These are phyloP conservation scores for Hippocampus barbouri DNA, from an alignment of 2,113 vertebrate species.

Conservation along the genomic window DNA sequence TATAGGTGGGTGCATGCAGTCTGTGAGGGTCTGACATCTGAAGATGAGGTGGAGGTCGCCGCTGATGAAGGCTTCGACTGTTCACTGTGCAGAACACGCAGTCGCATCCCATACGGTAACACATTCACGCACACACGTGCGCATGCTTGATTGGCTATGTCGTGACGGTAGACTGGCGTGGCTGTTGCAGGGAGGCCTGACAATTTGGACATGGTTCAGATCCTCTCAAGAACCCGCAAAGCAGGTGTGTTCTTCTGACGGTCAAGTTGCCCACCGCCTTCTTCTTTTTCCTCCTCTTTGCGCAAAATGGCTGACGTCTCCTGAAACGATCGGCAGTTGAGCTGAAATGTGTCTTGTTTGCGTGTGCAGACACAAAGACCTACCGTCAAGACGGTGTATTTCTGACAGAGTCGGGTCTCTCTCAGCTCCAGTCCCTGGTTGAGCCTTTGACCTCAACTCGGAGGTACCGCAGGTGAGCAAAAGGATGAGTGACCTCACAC, in stretches of 20 bases:
- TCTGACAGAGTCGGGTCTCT: constrained; percentile 90
- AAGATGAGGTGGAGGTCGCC: constrained; percentile 88
- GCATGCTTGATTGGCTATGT: not conserved
- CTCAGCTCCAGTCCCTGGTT: constrained; percentile 88
- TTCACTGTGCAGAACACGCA: constrained; percentile 82
- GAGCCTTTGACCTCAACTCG: constrained; percentile 78
- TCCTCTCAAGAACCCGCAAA: constrained; percentile 55
- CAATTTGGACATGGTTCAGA: constrained; percentile 49
- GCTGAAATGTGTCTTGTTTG: not conserved
- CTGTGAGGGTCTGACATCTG: constrained; percentile 87
- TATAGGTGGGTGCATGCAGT: constrained; percentile 91
- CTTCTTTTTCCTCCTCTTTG: not conserved
- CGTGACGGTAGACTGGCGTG: constrained; percentile 1
- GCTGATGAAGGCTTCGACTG: constrained; percentile 93
- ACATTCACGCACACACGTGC: not conserved
- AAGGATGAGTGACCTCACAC: not conserved
- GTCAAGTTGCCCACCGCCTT: not conserved
- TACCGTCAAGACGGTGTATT: constrained; percentile 97
- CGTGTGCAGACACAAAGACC: constrained; percentile 81
- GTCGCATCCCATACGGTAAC: constrained; percentile 75
- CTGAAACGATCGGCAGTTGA: too few species aligned
- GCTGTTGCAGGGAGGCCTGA: constrained; percentile 43
- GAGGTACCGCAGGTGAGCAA: constrained; percentile 73
- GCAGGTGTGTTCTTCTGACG: constrained; percentile 39
- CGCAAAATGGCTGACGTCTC: not conserved